These are phyloP conservation scores for Perizoma flavofasciatum DNA, from an alignment of 2,888 invertebrate species.

Conservation along the genomic window DNA sequence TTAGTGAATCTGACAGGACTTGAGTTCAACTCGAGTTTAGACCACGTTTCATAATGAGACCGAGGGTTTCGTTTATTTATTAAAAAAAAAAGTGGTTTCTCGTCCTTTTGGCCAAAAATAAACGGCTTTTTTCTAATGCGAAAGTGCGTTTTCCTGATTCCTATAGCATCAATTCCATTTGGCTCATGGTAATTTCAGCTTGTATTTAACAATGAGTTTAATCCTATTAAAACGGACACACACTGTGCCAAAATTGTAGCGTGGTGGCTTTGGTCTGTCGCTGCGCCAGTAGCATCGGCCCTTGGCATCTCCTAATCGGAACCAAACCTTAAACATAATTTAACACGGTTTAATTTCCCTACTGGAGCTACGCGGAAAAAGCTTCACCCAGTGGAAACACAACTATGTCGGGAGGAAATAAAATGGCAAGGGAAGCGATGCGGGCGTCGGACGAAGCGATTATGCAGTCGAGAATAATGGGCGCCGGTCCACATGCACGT, in stretches of 20 bases:
- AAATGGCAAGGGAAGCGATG: constrained; percentile 82
- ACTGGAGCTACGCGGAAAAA: constrained; percentile 66
- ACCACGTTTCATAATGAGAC: no score
- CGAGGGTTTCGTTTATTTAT: no score
- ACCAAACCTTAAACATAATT: constrained; percentile 80
- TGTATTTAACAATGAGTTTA: constrained; percentile 80
- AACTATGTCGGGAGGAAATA: constrained; percentile 81
- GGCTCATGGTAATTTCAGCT: constrained; percentile 69
- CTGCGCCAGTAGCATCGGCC: constrained; percentile 69
- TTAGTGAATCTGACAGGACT: no score
- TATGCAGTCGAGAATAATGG: constrained; percentile 84
- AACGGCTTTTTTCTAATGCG: neutral
- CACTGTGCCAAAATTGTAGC: constrained; percentile 79
- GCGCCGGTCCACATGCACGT: constrained; percentile 82
- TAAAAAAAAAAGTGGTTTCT: no score
- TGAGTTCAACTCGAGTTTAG: no score
- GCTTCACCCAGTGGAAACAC: constrained; percentile 78
- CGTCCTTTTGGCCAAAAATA: no score
- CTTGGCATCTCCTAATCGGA: constrained; percentile 71
- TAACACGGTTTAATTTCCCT: constrained; percentile 82
- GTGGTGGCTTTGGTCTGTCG: constrained; percentile 78
- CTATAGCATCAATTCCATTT: constrained; percentile 71
- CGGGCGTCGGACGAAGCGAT: constrained; percentile 84
- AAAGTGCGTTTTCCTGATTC: constrained; percentile 54
- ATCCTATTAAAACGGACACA: constrained; percentile 81